Percentiles rank a stretch among this genome's conserved stretches.
phyloP scores from a whole-genome alignment of 2,113 vertebrate genomes.

The Phalacrocorax brasilianus region DNA sequence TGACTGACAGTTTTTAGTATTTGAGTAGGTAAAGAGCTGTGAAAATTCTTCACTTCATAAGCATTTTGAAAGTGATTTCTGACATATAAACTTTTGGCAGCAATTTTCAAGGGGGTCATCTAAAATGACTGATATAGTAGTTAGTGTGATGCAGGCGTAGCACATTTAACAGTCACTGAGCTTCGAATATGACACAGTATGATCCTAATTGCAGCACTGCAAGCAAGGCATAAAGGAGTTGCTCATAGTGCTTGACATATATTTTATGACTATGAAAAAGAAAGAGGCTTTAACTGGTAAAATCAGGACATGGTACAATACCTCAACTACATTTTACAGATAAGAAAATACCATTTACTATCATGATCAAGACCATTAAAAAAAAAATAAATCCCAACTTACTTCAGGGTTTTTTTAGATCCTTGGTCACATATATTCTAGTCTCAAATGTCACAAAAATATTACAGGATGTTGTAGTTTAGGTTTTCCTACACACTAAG shows the following conservation, averaged over 20 bases:
- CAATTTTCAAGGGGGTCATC: slow-evolving; percentile 77
- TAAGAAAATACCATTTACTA: slow-evolving; percentile 9
- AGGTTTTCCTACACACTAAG: neutral
- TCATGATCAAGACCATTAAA: neutral
- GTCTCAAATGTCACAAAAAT: neutral
- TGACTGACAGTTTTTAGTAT: slow-evolving; percentile 73
- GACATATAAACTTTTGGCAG: slow-evolving; percentile 77
- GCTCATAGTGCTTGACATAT: slow-evolving; percentile 20
- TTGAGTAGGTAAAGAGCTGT: slow-evolving; percentile 67
- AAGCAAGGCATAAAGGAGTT: slow-evolving; percentile 39
- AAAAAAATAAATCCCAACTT: neutral
- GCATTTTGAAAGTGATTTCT: slow-evolving; percentile 72
- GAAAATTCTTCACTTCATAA: slow-evolving; percentile 71
- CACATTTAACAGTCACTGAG: slow-evolving; percentile 63
- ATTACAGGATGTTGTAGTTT: neutral
- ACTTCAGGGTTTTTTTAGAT: neutral
- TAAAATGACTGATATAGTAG: slow-evolving; percentile 73
- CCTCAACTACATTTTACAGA: neutral
- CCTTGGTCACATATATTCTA: neutral
- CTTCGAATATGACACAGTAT: slow-evolving; percentile 55
- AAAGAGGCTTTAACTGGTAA: slow-evolving; percentile 22
- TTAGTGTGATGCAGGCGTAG: slow-evolving; percentile 54
- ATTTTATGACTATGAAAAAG: slow-evolving; percentile 49
- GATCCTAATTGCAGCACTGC: slow-evolving; percentile 61
- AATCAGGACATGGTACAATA: slow-evolving; percentile 12